Evolutionary conservation across 2,888 invertebrate species (phyloP), one percentile per base, ranked within the genome.

Genomic region (Eumerus sabulonum): DNA sequence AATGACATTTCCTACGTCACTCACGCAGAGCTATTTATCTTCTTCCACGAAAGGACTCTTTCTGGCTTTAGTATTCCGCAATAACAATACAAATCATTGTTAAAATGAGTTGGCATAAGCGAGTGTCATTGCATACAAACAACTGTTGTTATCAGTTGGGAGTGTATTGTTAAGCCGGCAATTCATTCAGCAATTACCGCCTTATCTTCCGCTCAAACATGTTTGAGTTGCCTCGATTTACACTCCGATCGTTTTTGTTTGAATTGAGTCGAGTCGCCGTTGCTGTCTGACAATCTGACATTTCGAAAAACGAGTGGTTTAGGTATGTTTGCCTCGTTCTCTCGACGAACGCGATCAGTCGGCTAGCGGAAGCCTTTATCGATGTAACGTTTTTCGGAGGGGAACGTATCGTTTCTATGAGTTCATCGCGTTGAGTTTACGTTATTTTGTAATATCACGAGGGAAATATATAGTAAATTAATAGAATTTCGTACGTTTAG

Each of bases 331-430:
- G 50, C 13, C 38, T 67, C 38, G 5, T 45, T 11, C 79, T 74
- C 79, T 79, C 74, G 68, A 68, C 3, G 79, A 79, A 64, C 54
- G 35, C 59, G 79, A 79, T 79, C 72, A 72, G 68, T 79, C 59
- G 79, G 68, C 79, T 68, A 54, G 59, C 79, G 79, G 68, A 74
- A 62, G 79, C 68, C 79, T 70, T 70, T 74, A 68, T 68, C 63
- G 68, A 68, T 67, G 67, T 77, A 59, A 17, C 67, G 73, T 73
- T 40, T 73, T 47, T 59, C 73, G 77, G 77, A 5, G 45, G 17
- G 42, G 35, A 57, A 56, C 56, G 44, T 36, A 9, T 38, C 63
- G 77, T 40, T 35, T 77, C 12, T 53, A 47, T 9, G 11, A 60
- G 59, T 54, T 77, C 72, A 66, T 14, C 72, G 72, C 62, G 67